Evolutionary conservation across 1,140 invertebrate genomes (phyloP), one percentile per base, ranked within the genome.

Genomic region (Drosophila willistoni): DNA sequence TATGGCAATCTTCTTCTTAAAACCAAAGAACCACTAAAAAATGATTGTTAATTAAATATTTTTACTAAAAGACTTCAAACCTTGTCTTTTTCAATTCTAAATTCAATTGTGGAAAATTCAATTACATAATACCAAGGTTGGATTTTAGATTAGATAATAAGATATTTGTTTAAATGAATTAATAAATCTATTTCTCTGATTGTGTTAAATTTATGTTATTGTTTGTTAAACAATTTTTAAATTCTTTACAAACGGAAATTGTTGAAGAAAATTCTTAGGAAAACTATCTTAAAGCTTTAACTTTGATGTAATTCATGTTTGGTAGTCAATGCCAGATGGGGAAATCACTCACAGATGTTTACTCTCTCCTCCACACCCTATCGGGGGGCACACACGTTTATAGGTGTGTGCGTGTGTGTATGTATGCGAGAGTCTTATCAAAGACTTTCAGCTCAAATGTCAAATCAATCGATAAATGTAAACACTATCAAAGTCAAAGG

Each of bases 401-500:
- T 36, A 10, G 14, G 17, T 9, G 9, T 47, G 44, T 22, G 19
- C 1, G 14, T 47, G 44, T 47, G 17, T 22, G 7, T 47, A 14
- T 47, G 42, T 47, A 4, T 47, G 42, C 0, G 14, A 3, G 42
- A 7, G 17, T 10, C 44, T 51, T 51, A 51, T 51, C 44, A 51
- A 51, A 22, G n/a, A 51, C 17, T 51, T 51, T 19, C 44, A 51
- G 44, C 17, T 22, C 44, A 51, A 51, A 51, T 51, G 44, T 51
- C 44, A 51, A 51, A 22, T 19, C 44, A 51, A 51, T 51, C 44
- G 44, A 51, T 51, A 51, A 51, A 51, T 51, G 44, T 51, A 51
- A 51, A 51, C 44, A 51, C 44, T 51, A 51, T 51, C 44, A 51
- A 51, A 51, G 44, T 51, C 44, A 51, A 51, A 51, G 44, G 44